Evolutionary conservation across 2,113 vertebrate genomes (phyloP).

Genomic region (Cranoglanis bouderius): DNA sequence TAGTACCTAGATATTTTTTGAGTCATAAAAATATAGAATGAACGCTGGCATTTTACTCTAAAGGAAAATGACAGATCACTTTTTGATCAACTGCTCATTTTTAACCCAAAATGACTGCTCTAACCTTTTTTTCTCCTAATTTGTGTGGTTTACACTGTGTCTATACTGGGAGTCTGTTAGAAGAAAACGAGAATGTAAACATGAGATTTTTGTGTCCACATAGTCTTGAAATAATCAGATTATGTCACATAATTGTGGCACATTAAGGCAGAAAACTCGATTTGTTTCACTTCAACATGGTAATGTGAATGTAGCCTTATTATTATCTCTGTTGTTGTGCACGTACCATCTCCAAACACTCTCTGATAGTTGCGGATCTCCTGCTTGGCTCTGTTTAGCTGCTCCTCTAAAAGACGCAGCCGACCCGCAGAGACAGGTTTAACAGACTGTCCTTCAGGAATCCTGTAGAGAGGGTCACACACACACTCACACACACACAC

Average conservation of each 20-base stretch:
- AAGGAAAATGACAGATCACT: neutral
- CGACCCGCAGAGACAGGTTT: slow-evolving; percentile 84
- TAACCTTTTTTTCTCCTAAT: neutral
- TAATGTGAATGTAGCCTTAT: no score
- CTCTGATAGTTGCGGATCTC: slow-evolving; percentile 96
- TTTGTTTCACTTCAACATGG: neutral
- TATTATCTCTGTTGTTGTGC: neutral
- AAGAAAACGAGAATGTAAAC: neutral
- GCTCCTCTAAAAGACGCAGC: slow-evolving; percentile 91
- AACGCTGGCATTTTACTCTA: neutral
- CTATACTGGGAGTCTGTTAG: neutral
- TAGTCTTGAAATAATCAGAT: neutral
- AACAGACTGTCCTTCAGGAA: slow-evolving; percentile 92
- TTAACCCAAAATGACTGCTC: neutral
- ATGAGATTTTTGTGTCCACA: neutral
- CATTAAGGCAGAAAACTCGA: neutral
- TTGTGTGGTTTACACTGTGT: neutral
- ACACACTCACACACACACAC: slow-evolving; percentile 36
- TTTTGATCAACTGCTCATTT: neutral
- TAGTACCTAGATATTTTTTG: neutral
- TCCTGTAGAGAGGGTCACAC: slow-evolving; percentile 69
- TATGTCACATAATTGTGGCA: neutral
- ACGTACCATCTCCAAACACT: slow-evolving; percentile 84
- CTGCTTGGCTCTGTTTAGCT: slow-evolving; percentile 94
- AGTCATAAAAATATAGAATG: neutral